Evolutionary conservation across 2,113 vertebrate species (phyloP).

Genomic region (Actinemys pallida): DNA sequence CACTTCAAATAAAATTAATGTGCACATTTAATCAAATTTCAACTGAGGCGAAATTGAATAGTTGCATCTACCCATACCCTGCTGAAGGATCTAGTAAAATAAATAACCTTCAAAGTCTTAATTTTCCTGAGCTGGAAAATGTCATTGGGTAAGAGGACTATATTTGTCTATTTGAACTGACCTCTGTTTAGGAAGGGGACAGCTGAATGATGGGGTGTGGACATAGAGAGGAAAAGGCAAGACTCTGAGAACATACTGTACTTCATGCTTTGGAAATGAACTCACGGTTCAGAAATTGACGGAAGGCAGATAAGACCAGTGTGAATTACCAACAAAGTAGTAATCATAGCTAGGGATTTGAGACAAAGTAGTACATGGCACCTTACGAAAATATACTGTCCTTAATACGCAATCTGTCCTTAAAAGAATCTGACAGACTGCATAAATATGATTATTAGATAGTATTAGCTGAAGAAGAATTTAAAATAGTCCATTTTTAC

Average conservation of each 20-base stretch:
- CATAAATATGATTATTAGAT: not conserved
- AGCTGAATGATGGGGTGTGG: not conserved
- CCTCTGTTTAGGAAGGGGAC: not conserved
- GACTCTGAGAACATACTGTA: not conserved
- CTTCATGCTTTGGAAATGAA: not conserved
- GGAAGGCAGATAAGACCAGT: not conserved
- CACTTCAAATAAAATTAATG: not conserved
- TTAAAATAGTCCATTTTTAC: not conserved
- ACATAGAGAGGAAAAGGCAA: not conserved
- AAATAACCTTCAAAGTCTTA: too few species aligned
- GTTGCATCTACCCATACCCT: not conserved
- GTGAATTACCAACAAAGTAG: not conserved
- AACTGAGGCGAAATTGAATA: not conserved
- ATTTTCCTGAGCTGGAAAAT: not conserved
- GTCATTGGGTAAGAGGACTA: not conserved
- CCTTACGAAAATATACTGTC: not conserved
- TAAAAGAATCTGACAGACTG: not conserved
- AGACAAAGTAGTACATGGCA: not conserved
- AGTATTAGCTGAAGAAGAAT: not conserved
- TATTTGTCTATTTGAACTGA: not conserved
- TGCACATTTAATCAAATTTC: not conserved
- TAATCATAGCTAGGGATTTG: not conserved
- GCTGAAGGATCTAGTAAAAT: not conserved
- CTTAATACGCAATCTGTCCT: not conserved
- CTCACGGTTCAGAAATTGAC: fast-evolving